Evolutionary conservation across 2,797 vertebrate genomes (phyloP).

Genomic region (Meriones psammophilus): DNA sequence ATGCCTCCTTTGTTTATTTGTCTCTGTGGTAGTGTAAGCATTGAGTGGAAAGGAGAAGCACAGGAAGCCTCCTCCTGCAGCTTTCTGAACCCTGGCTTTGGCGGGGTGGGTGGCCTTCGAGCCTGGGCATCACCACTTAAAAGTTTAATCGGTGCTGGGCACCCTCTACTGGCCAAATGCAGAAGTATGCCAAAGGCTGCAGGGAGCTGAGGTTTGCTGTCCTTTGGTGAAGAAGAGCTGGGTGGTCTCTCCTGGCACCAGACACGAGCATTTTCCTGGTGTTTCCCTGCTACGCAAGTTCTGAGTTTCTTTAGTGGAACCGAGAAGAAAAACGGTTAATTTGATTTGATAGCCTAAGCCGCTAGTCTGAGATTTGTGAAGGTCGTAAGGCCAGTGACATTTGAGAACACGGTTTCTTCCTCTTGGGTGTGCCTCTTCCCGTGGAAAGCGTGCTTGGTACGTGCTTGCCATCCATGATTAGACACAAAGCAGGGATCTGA

Average conservation of each 20-base stretch:
- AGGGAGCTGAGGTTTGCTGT: not conserved
- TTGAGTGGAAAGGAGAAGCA: not conserved
- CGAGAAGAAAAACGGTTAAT: not conserved
- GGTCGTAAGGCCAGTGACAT: not conserved
- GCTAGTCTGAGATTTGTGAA: not conserved
- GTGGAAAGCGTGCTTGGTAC: not conserved
- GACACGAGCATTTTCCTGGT: constrained; percentile 69
- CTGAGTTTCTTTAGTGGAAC: not conserved
- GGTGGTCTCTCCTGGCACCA: constrained; percentile 76
- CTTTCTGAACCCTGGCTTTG: not conserved
- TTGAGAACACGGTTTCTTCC: not conserved
- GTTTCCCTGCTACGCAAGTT: not conserved
- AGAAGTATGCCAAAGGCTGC: not conserved
- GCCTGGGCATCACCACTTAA: not conserved
- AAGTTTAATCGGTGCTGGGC: not conserved
- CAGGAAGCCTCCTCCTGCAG: not conserved
- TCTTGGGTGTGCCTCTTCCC: not conserved
- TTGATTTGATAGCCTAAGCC: not conserved
- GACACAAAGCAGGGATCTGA: not conserved
- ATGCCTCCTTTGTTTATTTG: not conserved
- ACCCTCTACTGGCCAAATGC: constrained; percentile 55
- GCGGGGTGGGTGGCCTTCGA: not conserved
- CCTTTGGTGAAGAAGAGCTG: constrained; percentile 62
- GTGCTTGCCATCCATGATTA: not conserved
- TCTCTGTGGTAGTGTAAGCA: not conserved